Evolutionary conservation across 2,797 vertebrate genomes (phyloP).

Genomic region (Synanceia verrucosa): DNA sequence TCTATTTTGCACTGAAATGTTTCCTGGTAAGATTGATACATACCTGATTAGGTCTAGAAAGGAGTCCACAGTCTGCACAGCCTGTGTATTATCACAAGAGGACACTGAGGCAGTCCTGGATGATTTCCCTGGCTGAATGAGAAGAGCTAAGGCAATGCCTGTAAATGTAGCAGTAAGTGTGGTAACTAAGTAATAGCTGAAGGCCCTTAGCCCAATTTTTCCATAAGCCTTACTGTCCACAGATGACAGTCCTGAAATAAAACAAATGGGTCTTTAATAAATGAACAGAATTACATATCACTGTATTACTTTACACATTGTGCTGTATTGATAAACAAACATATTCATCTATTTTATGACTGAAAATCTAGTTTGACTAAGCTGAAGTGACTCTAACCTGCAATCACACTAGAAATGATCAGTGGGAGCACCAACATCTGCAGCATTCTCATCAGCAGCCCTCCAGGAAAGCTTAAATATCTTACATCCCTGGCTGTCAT

Average conservation of each 20-base stretch:
- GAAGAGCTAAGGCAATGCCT: conserved; percentile 70
- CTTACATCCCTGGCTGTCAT: conserved; percentile 66
- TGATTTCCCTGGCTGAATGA: conserved; percentile 73
- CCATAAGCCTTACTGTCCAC: conserved; percentile 85
- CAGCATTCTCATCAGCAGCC: conserved; percentile 88
- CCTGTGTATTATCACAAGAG: conserved; percentile 75
- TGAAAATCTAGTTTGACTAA: background rate
- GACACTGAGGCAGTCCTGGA: conserved; percentile 38
- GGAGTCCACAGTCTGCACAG: conserved; percentile 82
- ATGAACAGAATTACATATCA: background rate
- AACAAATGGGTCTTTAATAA: background rate
- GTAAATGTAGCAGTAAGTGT: conserved; percentile 74
- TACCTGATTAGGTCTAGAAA: conserved; percentile 89
- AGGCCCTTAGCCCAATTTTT: conserved; percentile 83
- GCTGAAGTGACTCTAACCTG: conserved; percentile 67
- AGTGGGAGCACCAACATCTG: conserved; percentile 89
- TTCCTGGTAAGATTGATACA: background rate
- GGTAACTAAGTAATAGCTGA: conserved; percentile 86
- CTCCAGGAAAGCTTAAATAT: conserved; percentile 88
- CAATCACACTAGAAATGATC: conserved; percentile 88
- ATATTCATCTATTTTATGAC: background rate
- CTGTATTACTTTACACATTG: background rate
- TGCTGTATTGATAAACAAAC: background rate
- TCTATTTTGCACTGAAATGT: background rate
- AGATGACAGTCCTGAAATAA: conserved; percentile 83